Conservation (phyloP, 2,888 invertebrate genomes). For the Ceriagrion tenellum region DNA sequence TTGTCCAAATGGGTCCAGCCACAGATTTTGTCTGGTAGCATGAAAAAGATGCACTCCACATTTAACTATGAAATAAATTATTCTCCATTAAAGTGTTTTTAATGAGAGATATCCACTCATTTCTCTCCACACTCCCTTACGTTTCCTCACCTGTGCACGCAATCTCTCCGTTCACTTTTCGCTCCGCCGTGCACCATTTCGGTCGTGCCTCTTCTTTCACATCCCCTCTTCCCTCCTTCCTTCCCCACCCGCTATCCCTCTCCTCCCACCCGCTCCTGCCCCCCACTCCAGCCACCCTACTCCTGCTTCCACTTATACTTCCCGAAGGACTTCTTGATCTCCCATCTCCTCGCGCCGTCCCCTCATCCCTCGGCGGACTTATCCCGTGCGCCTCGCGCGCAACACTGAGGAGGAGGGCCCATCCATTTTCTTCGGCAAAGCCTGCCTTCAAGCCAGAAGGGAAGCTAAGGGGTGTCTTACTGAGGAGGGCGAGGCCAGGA, state of each 20-base stretch:
- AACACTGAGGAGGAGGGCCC: conserved; percentile 24
- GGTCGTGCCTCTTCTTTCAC: neutral
- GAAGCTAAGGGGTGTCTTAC: conserved; percentile 37
- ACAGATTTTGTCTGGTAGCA: no score
- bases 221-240: neutral
- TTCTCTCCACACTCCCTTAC: no score
- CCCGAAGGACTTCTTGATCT: neutral
- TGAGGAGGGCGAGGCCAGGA: neutral
- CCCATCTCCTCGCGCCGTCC: neutral
- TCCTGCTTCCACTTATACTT: neutral
- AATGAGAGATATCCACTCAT: no score
- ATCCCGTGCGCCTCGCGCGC: conserved; percentile 49
- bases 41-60: no score
- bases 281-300: neutral
- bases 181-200: neutral
- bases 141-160: no score
- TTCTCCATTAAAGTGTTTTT: no score
- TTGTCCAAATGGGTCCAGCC: no score
- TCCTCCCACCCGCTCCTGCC: neutral
- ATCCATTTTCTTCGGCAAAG: conserved; percentile 63
- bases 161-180: neutral
- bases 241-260: no score
- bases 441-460: conserved; percentile 56
- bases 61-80: no score
- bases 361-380: conserved; percentile 21